Evolutionary conservation across 2,888 invertebrate genomes (phyloP).

Genomic region (Acleris emargana): DNA sequence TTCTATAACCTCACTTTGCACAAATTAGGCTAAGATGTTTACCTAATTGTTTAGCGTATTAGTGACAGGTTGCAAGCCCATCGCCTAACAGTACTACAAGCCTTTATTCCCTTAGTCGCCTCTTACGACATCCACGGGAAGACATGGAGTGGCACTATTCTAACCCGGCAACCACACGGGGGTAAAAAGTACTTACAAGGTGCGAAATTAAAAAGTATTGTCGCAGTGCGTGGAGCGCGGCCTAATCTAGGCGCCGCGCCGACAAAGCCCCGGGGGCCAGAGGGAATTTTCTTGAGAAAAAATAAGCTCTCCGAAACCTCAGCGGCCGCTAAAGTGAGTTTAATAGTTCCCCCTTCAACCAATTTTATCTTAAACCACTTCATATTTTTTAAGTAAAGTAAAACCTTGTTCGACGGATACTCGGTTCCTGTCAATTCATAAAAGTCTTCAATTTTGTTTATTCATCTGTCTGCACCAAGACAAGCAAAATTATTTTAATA

Average conservation of each 20-base stretch:
- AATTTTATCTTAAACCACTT: constrained; percentile 33
- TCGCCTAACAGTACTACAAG: too few species aligned
- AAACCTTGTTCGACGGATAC: constrained; percentile 3
- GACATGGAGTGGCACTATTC: too few species aligned
- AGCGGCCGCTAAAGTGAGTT: constrained; percentile 36
- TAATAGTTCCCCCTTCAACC: constrained; percentile 35
- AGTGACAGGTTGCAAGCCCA: too few species aligned
- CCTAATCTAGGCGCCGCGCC: constrained; percentile 33
- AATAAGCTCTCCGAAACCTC: constrained; percentile 33
- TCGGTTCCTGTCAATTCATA: constrained; percentile 17
- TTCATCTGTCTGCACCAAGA: constrained; percentile 6
- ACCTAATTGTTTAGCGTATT: too few species aligned
- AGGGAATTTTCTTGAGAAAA: constrained; percentile 29
- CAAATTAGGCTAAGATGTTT: too few species aligned
- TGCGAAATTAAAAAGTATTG: neutral
- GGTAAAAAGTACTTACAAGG: neutral
- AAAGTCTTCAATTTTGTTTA: constrained; percentile 4
- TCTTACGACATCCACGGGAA: too few species aligned
- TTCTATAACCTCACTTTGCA: too few species aligned
- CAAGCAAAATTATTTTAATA: neutral
- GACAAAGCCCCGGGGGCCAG: constrained; percentile 27
- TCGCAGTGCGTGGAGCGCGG: constrained; percentile 27
- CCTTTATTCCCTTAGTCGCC: too few species aligned
- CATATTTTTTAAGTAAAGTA: constrained; percentile 8
- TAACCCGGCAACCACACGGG: too few species aligned